Conservation (phyloP, 2,113 vertebrate genomes). For the Actinemys pallida region DNA sequence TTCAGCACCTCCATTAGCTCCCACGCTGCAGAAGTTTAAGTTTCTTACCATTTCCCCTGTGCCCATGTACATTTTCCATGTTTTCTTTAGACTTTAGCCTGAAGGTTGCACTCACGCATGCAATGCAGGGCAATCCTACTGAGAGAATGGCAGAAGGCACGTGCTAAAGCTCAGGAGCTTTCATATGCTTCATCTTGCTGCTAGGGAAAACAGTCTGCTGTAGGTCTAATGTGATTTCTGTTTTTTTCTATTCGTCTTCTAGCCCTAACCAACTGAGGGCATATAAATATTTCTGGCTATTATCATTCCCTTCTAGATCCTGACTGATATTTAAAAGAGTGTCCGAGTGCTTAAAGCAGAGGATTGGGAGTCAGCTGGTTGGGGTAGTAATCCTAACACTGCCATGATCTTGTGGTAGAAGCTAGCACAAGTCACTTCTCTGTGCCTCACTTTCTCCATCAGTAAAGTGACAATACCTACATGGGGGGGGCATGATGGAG, state of each 20-base stretch:
- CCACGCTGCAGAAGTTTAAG: not conserved
- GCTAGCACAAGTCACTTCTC: not conserved
- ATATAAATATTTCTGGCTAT: not conserved
- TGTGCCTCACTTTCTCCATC: not conserved
- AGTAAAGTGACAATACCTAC: not conserved
- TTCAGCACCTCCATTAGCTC: slow-evolving; percentile 7
- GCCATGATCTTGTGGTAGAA: not conserved
- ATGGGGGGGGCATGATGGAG: not conserved
- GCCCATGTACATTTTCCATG: not conserved
- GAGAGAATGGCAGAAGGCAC: not conserved
- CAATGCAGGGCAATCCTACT: not conserved
- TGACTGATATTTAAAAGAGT: not conserved
- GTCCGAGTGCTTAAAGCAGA: not conserved
- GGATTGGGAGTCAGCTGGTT: not conserved
- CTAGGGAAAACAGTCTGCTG: not conserved
- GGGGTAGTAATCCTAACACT: not conserved
- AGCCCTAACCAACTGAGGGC: not conserved
- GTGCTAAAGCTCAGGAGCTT: not conserved
- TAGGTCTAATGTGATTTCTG: not conserved
- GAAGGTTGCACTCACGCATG: not conserved
- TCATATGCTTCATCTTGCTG: not conserved
- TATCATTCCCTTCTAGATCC: not conserved
- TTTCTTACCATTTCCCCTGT: not conserved
- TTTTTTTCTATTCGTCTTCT: not conserved
- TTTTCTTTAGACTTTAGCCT: slow-evolving; percentile 17